These are phyloP conservation scores for Drosophila planitibia DNA, from an alignment of 2,888 invertebrate genomes.

Conservation along the genomic window DNA sequence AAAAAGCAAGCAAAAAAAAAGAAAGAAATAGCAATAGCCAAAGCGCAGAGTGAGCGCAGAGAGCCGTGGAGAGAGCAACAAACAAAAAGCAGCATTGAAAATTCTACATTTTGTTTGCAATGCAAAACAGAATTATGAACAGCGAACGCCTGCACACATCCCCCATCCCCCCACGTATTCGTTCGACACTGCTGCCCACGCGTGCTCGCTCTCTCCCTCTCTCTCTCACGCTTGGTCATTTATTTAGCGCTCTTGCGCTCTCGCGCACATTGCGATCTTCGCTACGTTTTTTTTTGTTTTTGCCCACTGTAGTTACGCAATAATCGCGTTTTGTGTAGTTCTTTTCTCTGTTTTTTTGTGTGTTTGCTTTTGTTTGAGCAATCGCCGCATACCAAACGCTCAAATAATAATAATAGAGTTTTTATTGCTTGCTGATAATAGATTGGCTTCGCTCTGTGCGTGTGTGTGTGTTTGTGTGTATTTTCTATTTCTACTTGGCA, in stretches of 20 bases:
- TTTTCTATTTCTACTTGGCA: slow-evolving; percentile 46
- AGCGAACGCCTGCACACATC: slow-evolving; percentile 6
- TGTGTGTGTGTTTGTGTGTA: slow-evolving; percentile 2
- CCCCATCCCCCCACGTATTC: slow-evolving; percentile 15
- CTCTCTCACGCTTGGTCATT: slow-evolving; percentile 6
- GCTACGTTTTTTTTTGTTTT: slow-evolving; percentile 19
- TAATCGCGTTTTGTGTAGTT: slow-evolving; percentile 59
- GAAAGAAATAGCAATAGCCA: slow-evolving; percentile 32
- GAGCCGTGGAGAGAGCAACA: slow-evolving; percentile 44
- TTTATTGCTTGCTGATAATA: slow-evolving; percentile 59
- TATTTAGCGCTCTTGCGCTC: neutral
- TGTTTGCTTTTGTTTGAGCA: slow-evolving; percentile 50
- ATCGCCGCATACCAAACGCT: slow-evolving; percentile 9
- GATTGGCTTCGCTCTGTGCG: slow-evolving; percentile 13
- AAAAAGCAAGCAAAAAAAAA: slow-evolving; percentile 11
- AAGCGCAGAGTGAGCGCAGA: slow-evolving; percentile 31
- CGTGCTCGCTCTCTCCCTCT: neutral
- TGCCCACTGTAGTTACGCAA: slow-evolving; percentile 66
- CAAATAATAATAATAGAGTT: neutral
- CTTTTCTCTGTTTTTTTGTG: slow-evolving; percentile 24
- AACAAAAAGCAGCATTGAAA: slow-evolving; percentile 48
- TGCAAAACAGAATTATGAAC: slow-evolving; percentile 47
- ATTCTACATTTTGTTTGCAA: slow-evolving; percentile 47
- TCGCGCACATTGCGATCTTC: slow-evolving; percentile 26
- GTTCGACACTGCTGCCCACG: slow-evolving; percentile 31